Base-by-base conservation (phyloP, 2,888 invertebrate genomes). In the Noctua pronuba region DNA sequence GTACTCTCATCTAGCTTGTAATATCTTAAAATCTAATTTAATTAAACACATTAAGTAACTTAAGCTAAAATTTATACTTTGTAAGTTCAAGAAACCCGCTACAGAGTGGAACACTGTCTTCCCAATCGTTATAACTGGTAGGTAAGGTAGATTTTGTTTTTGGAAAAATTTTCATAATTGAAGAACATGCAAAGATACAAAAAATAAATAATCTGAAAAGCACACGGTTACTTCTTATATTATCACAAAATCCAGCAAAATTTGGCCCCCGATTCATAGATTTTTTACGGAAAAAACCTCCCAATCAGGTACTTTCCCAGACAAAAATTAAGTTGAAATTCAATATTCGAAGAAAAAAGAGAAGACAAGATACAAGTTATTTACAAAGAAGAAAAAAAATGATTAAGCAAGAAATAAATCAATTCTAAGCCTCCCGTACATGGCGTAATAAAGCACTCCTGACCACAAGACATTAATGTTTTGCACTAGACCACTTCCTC, bases 271-370 rank as follows among this genome's bases (percentile, higher is more conserved):
- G 90, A 94, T 94, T 96, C 91, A 84, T 95, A 92, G 95, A 94
- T 91, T 95, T 96, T 96, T 96, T 95, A 90, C 89, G 13, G 44
- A 86, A 95, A 96, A 96, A 95, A 94, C 90, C 95, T 94, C 92
- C 92, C 88, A 96, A 95, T 91, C 93, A 91, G 93, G 95, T 95
- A 91, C 95, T 80, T 80, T 80, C 55, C 89, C 67, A 4, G 69
- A 86, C 92, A 85, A 82, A 82, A 88, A 85, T 81, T 88, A 91
- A 87, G 73, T 71, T 87, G 82, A 93, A 94, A 93, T 90, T 83
- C 90, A 91, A 75, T 76, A 88, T 71, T 75, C 75, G 70, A 35
- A 65, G 73, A 77, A 69, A 80, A 35, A 76, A 24, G 66, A 24
- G 67, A 60, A 77, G 64, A 35, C 74, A 79, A 85, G 79, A 77